These are phyloP conservation scores for Geopemphigus sp. DNA, from an alignment of 1,140 invertebrate genomes.

Conservation along the genomic window DNA sequence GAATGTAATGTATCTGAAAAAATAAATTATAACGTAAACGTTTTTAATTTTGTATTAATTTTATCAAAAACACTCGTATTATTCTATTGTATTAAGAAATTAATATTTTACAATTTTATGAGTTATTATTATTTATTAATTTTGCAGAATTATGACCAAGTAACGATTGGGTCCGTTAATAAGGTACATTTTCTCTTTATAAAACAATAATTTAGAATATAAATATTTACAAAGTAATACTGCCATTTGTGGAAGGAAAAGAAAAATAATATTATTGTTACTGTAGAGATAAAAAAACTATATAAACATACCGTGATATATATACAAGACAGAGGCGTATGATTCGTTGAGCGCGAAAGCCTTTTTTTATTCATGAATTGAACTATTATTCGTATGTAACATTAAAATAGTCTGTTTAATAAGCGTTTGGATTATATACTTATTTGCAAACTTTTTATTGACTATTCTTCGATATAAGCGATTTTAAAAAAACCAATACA, in stretches of 20 bases:
- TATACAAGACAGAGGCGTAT: neutral
- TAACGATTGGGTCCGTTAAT: neutral
- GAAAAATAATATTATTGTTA: constrained; percentile 11
- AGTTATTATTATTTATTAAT: too few species aligned
- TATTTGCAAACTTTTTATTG: neutral
- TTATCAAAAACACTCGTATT: too few species aligned
- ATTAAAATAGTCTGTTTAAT: too few species aligned
- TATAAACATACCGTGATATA: neutral
- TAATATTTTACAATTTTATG: neutral
- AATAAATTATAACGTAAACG: too few species aligned
- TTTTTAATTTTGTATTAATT: too few species aligned
- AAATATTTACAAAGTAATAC: constrained; percentile 11
- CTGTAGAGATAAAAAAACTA: constrained; percentile 11
- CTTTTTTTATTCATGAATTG: too few species aligned
- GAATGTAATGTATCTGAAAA: too few species aligned
- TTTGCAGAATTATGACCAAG: neutral
- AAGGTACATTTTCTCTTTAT: neutral
- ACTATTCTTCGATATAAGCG: neutral
- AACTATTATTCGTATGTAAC: too few species aligned
- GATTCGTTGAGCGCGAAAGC: neutral
- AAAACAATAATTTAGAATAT: constrained; percentile 31
- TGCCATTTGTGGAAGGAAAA: neutral
- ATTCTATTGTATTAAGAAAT: neutral
- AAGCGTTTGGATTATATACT: too few species aligned
- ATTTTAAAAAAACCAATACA: neutral